A percentile compares a stretch with the other conserved stretches of the same genome.
Conservation (phyloP, 2,797 vertebrate genomes). For the Selene dorsalis region DNA sequence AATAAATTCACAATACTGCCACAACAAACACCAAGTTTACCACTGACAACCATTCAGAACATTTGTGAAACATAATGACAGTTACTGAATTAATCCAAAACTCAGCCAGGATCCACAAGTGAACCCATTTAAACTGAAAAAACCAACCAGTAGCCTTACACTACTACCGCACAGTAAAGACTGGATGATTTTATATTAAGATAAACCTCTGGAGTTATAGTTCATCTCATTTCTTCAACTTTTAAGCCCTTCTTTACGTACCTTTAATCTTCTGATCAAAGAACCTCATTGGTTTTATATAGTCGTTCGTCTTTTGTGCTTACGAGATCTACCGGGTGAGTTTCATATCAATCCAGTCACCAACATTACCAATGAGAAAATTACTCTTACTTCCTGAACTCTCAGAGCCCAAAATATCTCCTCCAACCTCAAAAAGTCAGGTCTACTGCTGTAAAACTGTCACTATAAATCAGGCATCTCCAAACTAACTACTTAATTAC, state of each 20-base stretch:
- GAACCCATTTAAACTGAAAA: too few relatives aligned
- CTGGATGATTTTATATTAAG: background rate
- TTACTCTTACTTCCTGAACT: too few relatives aligned
- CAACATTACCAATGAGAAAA: background rate
- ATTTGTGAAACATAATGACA: too few relatives aligned
- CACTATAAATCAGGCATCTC: background rate
- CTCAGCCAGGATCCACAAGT: too few relatives aligned
- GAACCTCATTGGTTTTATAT: background rate
- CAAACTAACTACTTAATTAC: too few relatives aligned
- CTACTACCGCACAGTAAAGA: background rate
- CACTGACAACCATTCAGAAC: too few relatives aligned
- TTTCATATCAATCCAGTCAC: background rate
- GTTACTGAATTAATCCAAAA: too few relatives aligned
- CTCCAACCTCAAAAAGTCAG: background rate
- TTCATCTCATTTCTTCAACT: background rate
- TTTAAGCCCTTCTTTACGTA: background rate
- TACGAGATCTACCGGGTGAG: background rate
- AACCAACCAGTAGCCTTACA: background rate
- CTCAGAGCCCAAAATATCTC: background rate
- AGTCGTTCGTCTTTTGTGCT: background rate
- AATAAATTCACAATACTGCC: background rate
- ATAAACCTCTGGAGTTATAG: constrained; percentile 4
- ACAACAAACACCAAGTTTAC: too few relatives aligned
- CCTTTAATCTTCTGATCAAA: background rate
- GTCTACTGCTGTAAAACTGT: background rate